Conservation (phyloP, 2,797 vertebrate genomes). For the Lates japonicus region DNA sequence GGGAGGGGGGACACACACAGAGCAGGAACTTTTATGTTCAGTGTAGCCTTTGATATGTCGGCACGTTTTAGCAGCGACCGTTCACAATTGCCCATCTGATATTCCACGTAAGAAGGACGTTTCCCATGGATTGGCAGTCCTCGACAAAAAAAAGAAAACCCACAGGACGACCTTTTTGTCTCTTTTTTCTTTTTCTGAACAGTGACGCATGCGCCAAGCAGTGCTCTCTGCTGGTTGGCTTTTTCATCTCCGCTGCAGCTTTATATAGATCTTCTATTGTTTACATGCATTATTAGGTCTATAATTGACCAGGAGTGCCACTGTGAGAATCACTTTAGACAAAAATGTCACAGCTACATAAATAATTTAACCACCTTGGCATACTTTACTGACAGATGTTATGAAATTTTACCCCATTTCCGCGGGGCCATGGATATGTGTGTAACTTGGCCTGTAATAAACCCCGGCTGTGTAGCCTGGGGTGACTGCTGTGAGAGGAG, state of each 20-base stretch:
- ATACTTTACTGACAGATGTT: conserved; percentile 48
- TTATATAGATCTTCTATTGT: conserved; percentile 37
- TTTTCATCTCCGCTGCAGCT: conserved; percentile 43
- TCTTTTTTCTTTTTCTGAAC: conserved; percentile 11
- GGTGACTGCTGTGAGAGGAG: conserved; percentile 27
- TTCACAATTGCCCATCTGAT: conserved; percentile 20
- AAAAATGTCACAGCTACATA: conserved; percentile 8
- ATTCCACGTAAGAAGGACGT: conserved; percentile 19
- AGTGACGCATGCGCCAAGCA: conserved; percentile 74
- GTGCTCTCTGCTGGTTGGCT: conserved; percentile 26
- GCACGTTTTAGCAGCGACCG: background rate
- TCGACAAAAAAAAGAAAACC: conserved; percentile 49
- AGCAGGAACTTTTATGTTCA: conserved; percentile 48
- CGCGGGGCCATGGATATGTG: conserved; percentile 8
- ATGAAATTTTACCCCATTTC: conserved; percentile 46
- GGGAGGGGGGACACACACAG: background rate
- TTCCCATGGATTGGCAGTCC: conserved; percentile 60
- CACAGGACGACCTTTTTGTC: conserved; percentile 76
- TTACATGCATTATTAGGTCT: background rate
- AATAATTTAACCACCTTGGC: conserved; percentile 36
- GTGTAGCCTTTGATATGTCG: background rate
- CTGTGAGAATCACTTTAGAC: conserved; percentile 20
- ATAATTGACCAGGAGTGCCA: background rate
- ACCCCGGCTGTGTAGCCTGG: conserved; percentile 20
- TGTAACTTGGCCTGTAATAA: conserved; percentile 45